Evolutionary conservation across 2,797 vertebrate genomes (phyloP).

Genomic region (Rhinogobio ventralis): DNA sequence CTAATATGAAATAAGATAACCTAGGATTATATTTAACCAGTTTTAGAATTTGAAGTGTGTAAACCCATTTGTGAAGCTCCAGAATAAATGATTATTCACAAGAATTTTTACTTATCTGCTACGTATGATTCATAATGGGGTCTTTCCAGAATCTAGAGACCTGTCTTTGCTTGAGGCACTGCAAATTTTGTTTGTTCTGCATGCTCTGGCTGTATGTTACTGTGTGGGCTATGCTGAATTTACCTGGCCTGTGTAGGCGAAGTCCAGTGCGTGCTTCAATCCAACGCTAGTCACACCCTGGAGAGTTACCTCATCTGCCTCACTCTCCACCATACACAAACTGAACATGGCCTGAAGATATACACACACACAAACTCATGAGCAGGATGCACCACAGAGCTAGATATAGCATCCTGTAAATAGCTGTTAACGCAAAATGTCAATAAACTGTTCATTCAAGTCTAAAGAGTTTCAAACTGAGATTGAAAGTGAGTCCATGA

Average conservation of each 20-base stretch:
- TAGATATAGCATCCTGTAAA: neutral
- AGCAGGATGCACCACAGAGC: neutral
- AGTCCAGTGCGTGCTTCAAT: constrained; percentile 95
- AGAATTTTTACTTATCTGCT: constrained; percentile 1
- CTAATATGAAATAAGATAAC: neutral
- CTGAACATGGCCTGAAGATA: constrained; percentile 94
- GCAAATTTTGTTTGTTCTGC: neutral
- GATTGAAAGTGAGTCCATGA: constrained; percentile 8
- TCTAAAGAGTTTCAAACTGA: constrained; percentile 10
- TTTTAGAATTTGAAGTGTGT: neutral
- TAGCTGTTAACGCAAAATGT: constrained; percentile 3
- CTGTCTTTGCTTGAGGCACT: constrained; percentile 14
- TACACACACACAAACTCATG: neutral
- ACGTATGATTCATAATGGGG: neutral
- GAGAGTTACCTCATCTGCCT: constrained; percentile 93
- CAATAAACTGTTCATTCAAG: constrained; percentile 21
- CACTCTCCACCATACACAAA: constrained; percentile 97
- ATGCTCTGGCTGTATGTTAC: neutral
- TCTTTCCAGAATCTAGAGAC: constrained; percentile 23
- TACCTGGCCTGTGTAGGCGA: constrained; percentile 98
- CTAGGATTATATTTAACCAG: neutral
- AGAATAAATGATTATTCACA: constrained; percentile 32
- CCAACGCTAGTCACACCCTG: constrained; percentile 94
- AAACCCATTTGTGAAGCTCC: neutral
- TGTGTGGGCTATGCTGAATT: constrained; percentile 54